Percentiles rank a stretch among this genome's conserved stretches.
These are phyloP conservation scores for Paraescarpia echinospica DNA, from an alignment of 1,140 invertebrate genomes.

Conservation along the genomic window DNA sequence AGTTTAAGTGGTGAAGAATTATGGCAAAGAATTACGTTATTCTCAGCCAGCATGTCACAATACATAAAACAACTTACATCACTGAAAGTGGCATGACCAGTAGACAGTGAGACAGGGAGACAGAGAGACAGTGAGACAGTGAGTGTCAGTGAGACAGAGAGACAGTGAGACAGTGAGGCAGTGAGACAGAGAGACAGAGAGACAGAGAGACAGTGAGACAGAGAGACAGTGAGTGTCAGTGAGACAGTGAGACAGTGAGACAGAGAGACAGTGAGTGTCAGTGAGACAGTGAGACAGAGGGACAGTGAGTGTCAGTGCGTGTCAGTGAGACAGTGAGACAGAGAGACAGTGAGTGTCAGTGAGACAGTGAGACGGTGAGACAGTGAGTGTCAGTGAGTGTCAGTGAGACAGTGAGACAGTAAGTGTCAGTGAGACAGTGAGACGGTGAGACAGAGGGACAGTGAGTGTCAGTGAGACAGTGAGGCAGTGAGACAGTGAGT, in stretches of 20 bases:
- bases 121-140: not conserved
- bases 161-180: not conserved
- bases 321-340: not conserved
- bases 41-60: too few species aligned
- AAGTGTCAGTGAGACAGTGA: not conserved
- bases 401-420: not conserved
- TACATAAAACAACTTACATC: not conserved
- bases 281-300: not conserved
- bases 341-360: not conserved
- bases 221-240: not conserved
- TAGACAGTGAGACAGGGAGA: too few species aligned
- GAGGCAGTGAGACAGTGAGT: too few species aligned
- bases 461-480: not conserved
- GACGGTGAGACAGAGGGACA: too few species aligned
- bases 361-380: not conserved
- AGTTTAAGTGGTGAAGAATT: too few species aligned
- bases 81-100: too few species aligned
- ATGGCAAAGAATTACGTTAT: too few species aligned
- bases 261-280: not conserved
- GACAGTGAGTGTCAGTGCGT: too few species aligned
- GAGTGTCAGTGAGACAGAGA: not conserved
- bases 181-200: too few species aligned
- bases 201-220: not conserved
- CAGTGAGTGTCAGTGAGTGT: too few species aligned
- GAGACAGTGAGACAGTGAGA: not conserved